Base-by-base conservation (phyloP, 2,888 invertebrate genomes). In the Galeopsomyia nigrocyanea region DNA sequence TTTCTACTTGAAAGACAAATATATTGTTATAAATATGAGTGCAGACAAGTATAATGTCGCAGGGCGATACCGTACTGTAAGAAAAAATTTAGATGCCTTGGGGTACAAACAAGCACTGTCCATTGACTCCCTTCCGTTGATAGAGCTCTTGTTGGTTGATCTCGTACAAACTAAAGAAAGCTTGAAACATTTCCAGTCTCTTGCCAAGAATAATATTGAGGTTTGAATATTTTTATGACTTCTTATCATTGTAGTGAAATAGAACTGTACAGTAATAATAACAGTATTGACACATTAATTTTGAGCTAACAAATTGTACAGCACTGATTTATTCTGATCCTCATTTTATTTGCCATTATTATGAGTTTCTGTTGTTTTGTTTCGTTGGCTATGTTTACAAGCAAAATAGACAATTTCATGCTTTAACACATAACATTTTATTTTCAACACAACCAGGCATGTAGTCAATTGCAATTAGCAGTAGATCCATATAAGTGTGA, bases 151-250 rank as follows among this genome's bases (percentile, higher is more conserved):
- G 72, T 88, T 96, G 67, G 91, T 92, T 57, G 97, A 97, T 87
- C 89, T 97, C 72, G 89, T 96, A 74, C 93, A 94, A 84, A 96
- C 96, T 10, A 96, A 95, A n/a, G 92, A 94, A 78, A 95, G 93
- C 82, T 88, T 96, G 68, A 92, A 94, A 82, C 93, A 95, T 87
- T 93, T 94, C 76, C 96, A 96, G 89, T 89, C 91, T 74, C 87
- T 94, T 78, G 91, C 94, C 7, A 90, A 92, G 82, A 90, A 92
- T 79, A 90, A 92, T 65, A 85, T 90, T 47, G 90, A 92, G 88
- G 92, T 92, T 84, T 75, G 76, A 73, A 53, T 19, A 56, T 50
- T 50, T 49, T 22, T 17, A 50, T 62, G 7, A 39, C 39, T 46
- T 57, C 9, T 26, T 22, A 57, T 22, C 14, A 22, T 26, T 57